Evolutionary conservation across 2,113 vertebrate species (phyloP).

Genomic region (Colistium nudipinnis): DNA sequence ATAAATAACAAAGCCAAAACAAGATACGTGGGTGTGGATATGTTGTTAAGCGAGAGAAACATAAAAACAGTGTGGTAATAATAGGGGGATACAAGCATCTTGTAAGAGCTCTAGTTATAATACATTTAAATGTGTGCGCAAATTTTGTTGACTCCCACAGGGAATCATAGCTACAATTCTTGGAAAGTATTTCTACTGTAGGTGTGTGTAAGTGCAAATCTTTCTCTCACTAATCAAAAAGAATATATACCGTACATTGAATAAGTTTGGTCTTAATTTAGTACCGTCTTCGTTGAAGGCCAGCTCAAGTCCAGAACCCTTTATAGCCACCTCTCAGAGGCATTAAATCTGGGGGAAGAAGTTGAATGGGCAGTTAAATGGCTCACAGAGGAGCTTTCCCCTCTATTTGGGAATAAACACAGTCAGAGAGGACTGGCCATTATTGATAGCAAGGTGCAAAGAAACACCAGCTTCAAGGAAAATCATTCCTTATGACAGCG

Average conservation of each 20-base stretch:
- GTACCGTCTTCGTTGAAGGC: slow-evolving; percentile 18
- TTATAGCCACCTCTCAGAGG: slow-evolving; percentile 48
- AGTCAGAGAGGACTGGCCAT: slow-evolving; percentile 14
- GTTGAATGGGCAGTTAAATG: slow-evolving; percentile 49
- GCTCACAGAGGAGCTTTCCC: slow-evolving; percentile 37
- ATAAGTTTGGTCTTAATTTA: slow-evolving; percentile 47
- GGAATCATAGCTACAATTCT: background rate
- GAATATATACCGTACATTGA: background rate
- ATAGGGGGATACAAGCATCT: background rate
- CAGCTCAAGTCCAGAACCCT: slow-evolving; percentile 34
- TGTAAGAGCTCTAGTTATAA: background rate
- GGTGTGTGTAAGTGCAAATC: slow-evolving; percentile 7
- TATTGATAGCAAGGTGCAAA: slow-evolving; percentile 38
- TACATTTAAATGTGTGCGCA: background rate
- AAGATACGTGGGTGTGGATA: background rate
- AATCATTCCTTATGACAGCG: slow-evolving; percentile 1
- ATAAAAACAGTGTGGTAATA: background rate
- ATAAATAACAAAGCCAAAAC: background rate
- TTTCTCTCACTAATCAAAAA: slow-evolving; percentile 12
- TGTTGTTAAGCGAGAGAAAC: background rate
- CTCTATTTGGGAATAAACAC: slow-evolving; percentile 46
- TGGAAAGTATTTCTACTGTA: background rate
- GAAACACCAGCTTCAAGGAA: slow-evolving; percentile 21
- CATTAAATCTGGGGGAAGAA: slow-evolving; percentile 58
- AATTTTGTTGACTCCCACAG: background rate